A percentile compares a stretch with the other conserved stretches of the same genome.
Evolutionary conservation across 2,797 vertebrate species (phyloP).

Genomic region (Chrysocyon brachyurus): DNA sequence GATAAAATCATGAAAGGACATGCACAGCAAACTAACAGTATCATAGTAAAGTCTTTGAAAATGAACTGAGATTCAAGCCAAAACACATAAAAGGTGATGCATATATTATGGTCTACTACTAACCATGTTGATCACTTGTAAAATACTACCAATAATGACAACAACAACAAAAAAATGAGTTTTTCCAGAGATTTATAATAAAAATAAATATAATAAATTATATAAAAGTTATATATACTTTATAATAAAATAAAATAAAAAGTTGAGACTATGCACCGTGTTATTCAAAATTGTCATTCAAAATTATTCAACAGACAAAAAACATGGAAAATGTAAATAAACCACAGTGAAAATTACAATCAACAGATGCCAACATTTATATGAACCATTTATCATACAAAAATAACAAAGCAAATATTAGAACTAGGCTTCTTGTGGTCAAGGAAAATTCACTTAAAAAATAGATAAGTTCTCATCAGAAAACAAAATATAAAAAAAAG

Average conservation of each 20-base stretch:
- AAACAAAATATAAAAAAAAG: background rate
- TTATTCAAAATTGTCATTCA: background rate
- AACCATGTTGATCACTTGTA: background rate
- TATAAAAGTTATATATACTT: background rate
- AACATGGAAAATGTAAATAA: background rate
- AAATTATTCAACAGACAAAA: background rate
- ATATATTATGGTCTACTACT: background rate
- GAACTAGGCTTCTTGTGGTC: background rate
- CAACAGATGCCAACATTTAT: background rate
- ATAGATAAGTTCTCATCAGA: background rate
- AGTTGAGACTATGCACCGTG: background rate
- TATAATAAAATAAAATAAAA: background rate
- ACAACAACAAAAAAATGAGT: background rate
- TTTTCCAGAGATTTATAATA: background rate
- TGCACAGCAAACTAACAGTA: background rate
- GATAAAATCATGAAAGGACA: background rate
- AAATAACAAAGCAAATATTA: background rate
- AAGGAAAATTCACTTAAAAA: background rate
- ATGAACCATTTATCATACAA: background rate
- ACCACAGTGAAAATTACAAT: background rate
- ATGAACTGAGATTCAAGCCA: background rate
- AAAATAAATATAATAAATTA: background rate
- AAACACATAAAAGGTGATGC: background rate
- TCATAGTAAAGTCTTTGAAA: background rate
- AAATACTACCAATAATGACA: background rate